A percentile compares a stretch with the other conserved stretches of the same genome.
phyloP scores from a whole-genome alignment of 2,797 vertebrate genomes.

The Erethizon dorsatum region DNA sequence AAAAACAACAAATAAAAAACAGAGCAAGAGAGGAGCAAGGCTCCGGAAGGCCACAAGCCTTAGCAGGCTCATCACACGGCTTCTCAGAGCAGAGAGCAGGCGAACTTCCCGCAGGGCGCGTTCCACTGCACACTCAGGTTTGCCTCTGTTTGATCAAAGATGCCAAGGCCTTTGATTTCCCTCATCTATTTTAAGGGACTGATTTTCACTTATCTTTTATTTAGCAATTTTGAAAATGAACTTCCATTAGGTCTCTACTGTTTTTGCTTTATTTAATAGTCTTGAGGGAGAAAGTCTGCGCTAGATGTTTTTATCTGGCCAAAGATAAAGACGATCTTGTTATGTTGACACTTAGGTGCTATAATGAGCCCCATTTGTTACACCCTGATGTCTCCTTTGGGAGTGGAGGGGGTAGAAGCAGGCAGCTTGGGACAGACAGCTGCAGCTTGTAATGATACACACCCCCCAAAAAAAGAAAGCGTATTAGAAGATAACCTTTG shows the following conservation, averaged over 20 bases:
- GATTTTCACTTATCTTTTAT: slow-evolving; percentile 21
- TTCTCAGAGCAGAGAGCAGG: background rate
- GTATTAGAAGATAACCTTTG: slow-evolving; percentile 38
- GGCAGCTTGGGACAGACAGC: background rate
- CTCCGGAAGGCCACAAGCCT: background rate
- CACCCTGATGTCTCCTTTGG: background rate
- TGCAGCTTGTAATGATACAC: background rate
- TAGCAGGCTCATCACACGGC: background rate
- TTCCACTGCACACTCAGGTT: background rate
- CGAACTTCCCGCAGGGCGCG: background rate
- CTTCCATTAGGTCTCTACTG: background rate
- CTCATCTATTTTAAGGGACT: background rate
- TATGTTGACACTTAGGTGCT: background rate
- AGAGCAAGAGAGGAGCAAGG: background rate
- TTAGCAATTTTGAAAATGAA: slow-evolving; percentile 42
- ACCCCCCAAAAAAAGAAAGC: background rate
- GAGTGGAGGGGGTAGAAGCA: background rate
- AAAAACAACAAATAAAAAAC: background rate
- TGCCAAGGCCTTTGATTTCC: slow-evolving; percentile 22
- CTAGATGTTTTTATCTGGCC: background rate
- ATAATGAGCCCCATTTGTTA: background rate
- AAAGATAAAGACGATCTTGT: background rate
- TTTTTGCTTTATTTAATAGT: slow-evolving; percentile 30
- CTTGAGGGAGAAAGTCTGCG: background rate
- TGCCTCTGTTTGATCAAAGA: slow-evolving; percentile 19